Conservation (phyloP, 2,797 vertebrate species). For the Microctenopoma lineatum region DNA sequence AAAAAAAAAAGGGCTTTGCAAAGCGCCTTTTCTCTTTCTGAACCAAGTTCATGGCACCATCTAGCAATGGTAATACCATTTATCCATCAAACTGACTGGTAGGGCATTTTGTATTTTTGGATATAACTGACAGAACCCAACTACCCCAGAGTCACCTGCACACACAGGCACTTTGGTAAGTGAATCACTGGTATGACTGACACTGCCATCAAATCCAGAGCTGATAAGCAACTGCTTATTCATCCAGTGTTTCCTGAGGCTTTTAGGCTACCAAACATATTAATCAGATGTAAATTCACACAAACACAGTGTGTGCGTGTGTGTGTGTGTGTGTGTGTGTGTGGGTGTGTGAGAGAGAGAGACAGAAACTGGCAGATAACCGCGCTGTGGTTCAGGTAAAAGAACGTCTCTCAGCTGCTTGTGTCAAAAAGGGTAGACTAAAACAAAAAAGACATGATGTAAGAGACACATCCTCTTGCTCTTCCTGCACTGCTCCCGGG, state of each 20-base stretch:
- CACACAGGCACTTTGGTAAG: conserved; percentile 2
- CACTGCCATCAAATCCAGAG: conserved; percentile 11
- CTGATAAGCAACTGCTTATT: not conserved
- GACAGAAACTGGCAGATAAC: conserved; percentile 8
- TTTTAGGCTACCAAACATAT: not conserved
- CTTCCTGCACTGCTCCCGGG: conserved; percentile 7
- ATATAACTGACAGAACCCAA: conserved; percentile 19
- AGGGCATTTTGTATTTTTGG: conserved; percentile 1
- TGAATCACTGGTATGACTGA: not conserved
- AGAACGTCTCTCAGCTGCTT: conserved; percentile 30
- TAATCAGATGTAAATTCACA: not conserved
- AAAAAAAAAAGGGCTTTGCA: conserved; percentile 9
- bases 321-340: not conserved
- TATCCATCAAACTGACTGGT: conserved; percentile 8
- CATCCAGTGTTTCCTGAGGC: not conserved
- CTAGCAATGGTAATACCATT: conserved; percentile 11
- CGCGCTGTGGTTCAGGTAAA: conserved; percentile 6
- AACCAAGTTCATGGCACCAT: conserved; percentile 3
- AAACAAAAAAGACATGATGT: conserved; percentile 30
- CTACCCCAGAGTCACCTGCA: not conserved
- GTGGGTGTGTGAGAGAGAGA: not conserved
- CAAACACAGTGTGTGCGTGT: not conserved
- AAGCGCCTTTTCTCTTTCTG: conserved; percentile 27
- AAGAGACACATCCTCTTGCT: conserved; percentile 26
- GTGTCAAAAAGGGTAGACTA: conserved; percentile 24